Conservation (phyloP, 2,888 invertebrate species). For the Lymantria monacha region DNA sequence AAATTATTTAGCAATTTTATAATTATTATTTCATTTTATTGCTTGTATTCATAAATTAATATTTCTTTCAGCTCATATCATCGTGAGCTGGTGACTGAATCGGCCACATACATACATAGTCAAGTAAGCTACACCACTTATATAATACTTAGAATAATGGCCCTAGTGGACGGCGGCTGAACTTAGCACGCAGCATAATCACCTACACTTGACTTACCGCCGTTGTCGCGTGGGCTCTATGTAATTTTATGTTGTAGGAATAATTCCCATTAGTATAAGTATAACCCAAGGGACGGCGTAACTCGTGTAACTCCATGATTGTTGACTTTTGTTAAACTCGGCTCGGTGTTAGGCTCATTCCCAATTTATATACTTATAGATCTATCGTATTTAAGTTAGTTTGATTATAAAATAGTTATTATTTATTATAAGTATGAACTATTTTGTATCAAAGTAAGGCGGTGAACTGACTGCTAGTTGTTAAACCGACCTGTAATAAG, state of each 20-base stretch:
- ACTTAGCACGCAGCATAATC: constrained; percentile 20
- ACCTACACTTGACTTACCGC: constrained; percentile 16
- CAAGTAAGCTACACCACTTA: constrained; percentile 71
- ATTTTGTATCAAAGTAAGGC: constrained; percentile 18
- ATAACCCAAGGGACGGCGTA: constrained; percentile 62
- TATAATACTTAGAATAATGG: constrained; percentile 60
- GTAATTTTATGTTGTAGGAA: constrained; percentile 72
- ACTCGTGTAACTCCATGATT: constrained; percentile 38
- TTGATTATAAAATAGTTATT: constrained; percentile 29
- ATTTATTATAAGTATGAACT: constrained; percentile 21
- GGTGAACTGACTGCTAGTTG: constrained; percentile 14
- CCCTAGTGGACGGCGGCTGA: constrained; percentile 30
- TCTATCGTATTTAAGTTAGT: constrained; percentile 29
- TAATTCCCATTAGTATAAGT: constrained; percentile 70
- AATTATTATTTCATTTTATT: too few relatives aligned
- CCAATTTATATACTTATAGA: constrained; percentile 32
- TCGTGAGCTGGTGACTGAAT: constrained; percentile 77
- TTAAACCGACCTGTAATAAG: constrained; percentile 14
- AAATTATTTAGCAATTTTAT: too few relatives aligned
- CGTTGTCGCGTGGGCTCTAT: constrained; percentile 48
- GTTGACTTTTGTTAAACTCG: constrained; percentile 26
- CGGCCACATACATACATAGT: constrained; percentile 73
- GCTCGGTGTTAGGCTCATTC: constrained; percentile 37
- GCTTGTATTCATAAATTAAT: not conserved
- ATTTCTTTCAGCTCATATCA: constrained; percentile 74